These are phyloP conservation scores for Eulithis testata DNA, from an alignment of 2,888 invertebrate genomes.

Conservation along the genomic window DNA sequence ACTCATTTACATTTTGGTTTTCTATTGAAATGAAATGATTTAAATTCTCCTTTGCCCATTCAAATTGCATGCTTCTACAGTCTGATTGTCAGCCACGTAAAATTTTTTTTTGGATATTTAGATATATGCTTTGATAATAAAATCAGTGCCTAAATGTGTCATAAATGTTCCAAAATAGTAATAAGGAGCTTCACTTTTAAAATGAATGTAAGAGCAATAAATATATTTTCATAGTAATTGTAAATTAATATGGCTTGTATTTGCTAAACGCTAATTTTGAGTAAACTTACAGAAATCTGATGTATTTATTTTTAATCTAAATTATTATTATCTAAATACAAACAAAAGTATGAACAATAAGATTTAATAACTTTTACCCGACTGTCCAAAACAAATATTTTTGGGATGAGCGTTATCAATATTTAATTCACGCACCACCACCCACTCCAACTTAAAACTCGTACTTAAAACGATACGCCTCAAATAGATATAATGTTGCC, in stretches of 20 bases:
- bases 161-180: constrained; percentile 17
- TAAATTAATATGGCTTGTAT: constrained; percentile 4
- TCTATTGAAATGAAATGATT: no score
- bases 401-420: background rate
- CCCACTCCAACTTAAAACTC: no score
- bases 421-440: background rate
- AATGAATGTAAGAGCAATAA: background rate
- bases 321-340: background rate
- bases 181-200: constrained; percentile 6
- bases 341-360: no score
- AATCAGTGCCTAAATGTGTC: constrained; percentile 17
- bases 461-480: no score
- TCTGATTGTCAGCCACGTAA: background rate
- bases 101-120: background rate
- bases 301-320: background rate
- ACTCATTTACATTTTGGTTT: no score
- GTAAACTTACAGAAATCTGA: background rate
- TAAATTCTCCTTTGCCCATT: no score
- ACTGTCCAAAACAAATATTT: background rate
- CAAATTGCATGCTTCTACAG: background rate
- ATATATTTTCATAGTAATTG: constrained; percentile 14
- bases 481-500: no score
- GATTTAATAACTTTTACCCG: no score
- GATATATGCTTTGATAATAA: constrained; percentile 8
- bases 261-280: background rate